Evolutionary conservation across 2,888 invertebrate genomes (phyloP), one percentile per base, ranked within the genome.

Genomic region (Enchytraeus crypticus): DNA sequence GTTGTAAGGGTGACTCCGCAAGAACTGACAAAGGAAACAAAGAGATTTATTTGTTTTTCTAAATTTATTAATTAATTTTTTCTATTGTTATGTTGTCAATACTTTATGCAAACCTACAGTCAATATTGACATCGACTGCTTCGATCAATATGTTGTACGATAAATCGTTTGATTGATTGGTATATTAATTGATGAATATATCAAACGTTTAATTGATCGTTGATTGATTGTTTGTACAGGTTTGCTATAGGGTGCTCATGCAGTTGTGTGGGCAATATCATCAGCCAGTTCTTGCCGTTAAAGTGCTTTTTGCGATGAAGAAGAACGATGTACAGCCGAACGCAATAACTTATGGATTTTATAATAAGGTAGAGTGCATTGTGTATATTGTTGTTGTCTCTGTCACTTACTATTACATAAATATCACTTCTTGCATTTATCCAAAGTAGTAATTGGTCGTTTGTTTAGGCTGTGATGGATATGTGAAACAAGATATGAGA

Each of bases 221-320:
- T n/a, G n/a, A n/a, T n/a, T n/a, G n/a, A n/a, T n/a, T 46, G 26
- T 53, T 43, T 8, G 66, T 67, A 3, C 68, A 81, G 88, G 90
- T 97, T 56, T 97, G 97, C 81, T 98, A 96, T 80, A 85, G 98
- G 63, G 89, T 96, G 57, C 89, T 98, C 87, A 95, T 98, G 91
- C 95, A 97, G 80, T 83, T 98, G 29, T 98, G 97, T 80, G 95
- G 97, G 5, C 87, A 90, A 67, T 90, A 95, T 77, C 90, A 90
- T 61, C 85, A 92, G 74, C 97, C 98, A 0, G 88, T 92, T 60
- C 81, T 98, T 72, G 97, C 98, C 1, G 95, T 97, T 1, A 91
- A 92, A 73, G 81, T 84, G 5, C 73, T 77, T 57, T 75, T 72
- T 33, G 74, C 75, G 61, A 77, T 79, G 77, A 92, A 92, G 78